phyloP scores from a whole-genome alignment of 2,888 invertebrate species.

The Netelia virgata region DNA sequence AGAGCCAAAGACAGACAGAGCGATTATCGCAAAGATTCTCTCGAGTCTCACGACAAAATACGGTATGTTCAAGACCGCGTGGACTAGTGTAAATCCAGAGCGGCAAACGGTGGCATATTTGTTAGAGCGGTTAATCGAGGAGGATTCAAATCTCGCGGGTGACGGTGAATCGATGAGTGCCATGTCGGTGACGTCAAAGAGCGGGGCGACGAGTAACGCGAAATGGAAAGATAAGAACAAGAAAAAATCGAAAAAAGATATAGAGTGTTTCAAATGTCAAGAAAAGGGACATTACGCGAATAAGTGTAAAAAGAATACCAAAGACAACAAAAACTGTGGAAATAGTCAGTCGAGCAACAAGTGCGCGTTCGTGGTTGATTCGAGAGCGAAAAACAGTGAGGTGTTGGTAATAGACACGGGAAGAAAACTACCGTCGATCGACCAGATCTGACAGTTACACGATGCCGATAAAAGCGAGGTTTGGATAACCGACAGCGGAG shows the following conservation, averaged over 20 bases:
- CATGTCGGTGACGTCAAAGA: no score
- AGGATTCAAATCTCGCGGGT: slow-evolving; percentile 55
- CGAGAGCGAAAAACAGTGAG: not conserved
- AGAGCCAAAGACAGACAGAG: slow-evolving; percentile 36
- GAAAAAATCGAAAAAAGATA: slow-evolving; percentile 38
- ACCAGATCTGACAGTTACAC: slow-evolving; percentile 36
- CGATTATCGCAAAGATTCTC: slow-evolving; percentile 57
- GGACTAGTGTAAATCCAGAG: slow-evolving; percentile 33
- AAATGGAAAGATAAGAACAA: no score
- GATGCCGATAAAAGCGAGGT: slow-evolving; percentile 43
- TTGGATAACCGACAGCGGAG: slow-evolving; percentile 74
- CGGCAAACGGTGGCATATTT: slow-evolving; percentile 46
- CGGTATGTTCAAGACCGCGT: slow-evolving; percentile 49
- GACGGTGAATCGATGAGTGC: no score
- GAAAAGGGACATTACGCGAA: slow-evolving; percentile 57
- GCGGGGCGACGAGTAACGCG: no score
- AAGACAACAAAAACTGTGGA: not conserved
- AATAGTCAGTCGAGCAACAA: not conserved
- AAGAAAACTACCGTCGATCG: slow-evolving; percentile 13
- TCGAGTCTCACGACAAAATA: slow-evolving; percentile 49
- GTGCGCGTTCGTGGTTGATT: slow-evolving; percentile 32
- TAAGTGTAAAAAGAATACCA: no score
- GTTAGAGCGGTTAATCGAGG: slow-evolving; percentile 55
- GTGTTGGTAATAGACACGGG: not conserved
- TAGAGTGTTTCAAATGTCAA: slow-evolving; percentile 37